Evolutionary conservation across 1,140 invertebrate species (phyloP), one percentile per base, ranked within the genome.

Genomic region (Drosophila santomea): DNA sequence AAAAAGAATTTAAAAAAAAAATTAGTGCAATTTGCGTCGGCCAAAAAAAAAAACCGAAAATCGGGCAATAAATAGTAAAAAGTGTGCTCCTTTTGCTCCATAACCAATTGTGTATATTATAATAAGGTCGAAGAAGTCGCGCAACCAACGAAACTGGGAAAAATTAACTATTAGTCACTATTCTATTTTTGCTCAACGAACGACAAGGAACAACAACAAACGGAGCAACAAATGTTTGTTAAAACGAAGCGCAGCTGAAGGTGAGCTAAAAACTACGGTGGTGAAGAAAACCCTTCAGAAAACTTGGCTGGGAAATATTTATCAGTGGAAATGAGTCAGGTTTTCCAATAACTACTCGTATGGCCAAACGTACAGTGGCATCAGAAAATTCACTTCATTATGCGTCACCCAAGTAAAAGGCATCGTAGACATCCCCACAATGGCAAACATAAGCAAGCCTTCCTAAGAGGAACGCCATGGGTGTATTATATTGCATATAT

Each of bases 191-290:
- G 35, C 23, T 41, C 36, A 51, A 59, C 66, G 48, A 78, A 63
- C 59, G 48, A 67, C 57, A 52, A 52, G 61, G 36, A 83, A 66
- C 76, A 62, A 57, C 59, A 75, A 57, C 78, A 64, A 81, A 61
- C 62, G 64, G 44, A 76, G 62, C 83, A 88, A 88, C 83, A 88
- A 88, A 88, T 88, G 83, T 80, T 88, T 83, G 84, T 68, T 60
- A 60, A 76, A 74, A 75, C 62, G 57, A 10, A 78, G 47, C 60
- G 61, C 58, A 88, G 60, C 61, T 79, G 52, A 79, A 88, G 75
- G 75, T 89, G 50, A 86, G 72, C 39, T 20, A 14, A 44, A 8
- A 41, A 11, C 14, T 14, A 38, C 1, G 39, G 15, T 28, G 39
- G 39, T 23, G 14, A 38, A 23, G 15, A 55, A 47, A 25, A 20